Evolutionary conservation across 1,140 invertebrate genomes (phyloP).

Genomic region (Penaeus vannamei): DNA sequence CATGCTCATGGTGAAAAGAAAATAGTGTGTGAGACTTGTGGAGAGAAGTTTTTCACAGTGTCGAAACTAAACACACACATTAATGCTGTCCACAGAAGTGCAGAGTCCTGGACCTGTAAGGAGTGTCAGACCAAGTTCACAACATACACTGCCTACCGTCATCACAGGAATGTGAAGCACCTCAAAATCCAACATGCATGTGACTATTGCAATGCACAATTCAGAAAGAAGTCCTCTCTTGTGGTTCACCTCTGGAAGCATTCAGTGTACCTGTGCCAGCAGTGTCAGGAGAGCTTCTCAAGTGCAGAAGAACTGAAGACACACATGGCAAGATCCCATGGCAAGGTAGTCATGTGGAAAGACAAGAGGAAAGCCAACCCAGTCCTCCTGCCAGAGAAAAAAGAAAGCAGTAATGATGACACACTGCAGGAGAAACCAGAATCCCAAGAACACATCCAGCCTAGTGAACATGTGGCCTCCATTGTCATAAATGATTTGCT

Average conservation of each 20-base stretch:
- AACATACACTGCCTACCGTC: slow-evolving; percentile 63
- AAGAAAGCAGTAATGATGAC: slow-evolving; percentile 16
- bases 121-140: slow-evolving; percentile 63
- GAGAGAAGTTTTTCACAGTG: slow-evolving; percentile 66
- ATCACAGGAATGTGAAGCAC: slow-evolving; percentile 66
- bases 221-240: slow-evolving; percentile 63
- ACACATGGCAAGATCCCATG: slow-evolving; percentile 57
- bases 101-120: slow-evolving; percentile 63
- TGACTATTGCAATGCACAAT: slow-evolving; percentile 59
- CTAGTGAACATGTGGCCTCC: slow-evolving; percentile 53
- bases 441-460: slow-evolving; percentile 43
- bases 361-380: slow-evolving; percentile 45
- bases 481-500: slow-evolving; percentile 65
- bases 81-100: slow-evolving; percentile 66
- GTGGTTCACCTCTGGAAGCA: slow-evolving; percentile 62
- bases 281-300: slow-evolving; percentile 53
- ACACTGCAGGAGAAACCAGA: slow-evolving; percentile 20
- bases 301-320: slow-evolving; percentile 18
- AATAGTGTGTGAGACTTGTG: slow-evolving; percentile 66
- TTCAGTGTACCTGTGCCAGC: slow-evolving; percentile 55
- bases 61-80: slow-evolving; percentile 67
- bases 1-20: slow-evolving; percentile 67
- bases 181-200: slow-evolving; percentile 52
- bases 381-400: slow-evolving; percentile 19
- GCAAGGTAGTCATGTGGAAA: slow-evolving; percentile 40